phyloP scores from a whole-genome alignment of 53 echinoderm and acorn worm species.

The Holothuria leucospilota region DNA sequence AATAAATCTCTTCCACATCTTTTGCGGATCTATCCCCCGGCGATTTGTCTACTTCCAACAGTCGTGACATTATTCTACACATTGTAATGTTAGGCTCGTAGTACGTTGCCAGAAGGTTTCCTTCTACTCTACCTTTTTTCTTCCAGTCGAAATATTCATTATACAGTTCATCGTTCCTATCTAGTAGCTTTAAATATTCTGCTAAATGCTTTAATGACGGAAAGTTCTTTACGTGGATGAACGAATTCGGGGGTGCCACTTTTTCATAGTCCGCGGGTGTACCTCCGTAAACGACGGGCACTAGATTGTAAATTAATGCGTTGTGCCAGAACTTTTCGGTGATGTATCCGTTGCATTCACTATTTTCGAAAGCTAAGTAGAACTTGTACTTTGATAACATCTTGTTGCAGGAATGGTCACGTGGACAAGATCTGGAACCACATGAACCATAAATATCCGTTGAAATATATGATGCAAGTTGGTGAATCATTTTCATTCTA shows the following conservation, averaged over 20 bases:
- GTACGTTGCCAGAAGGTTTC: slow-evolving; percentile 12
- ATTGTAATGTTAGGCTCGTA: slow-evolving; percentile 35
- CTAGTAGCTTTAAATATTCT: slow-evolving; percentile 1
- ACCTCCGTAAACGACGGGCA: slow-evolving; percentile 40
- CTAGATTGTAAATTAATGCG: slow-evolving; percentile 3
- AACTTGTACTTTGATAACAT: slow-evolving; percentile 43
- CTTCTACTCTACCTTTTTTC: slow-evolving; percentile 4
- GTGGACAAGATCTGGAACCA: neutral
- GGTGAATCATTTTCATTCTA: slow-evolving; percentile 20
- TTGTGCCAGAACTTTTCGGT: slow-evolving; percentile 54
- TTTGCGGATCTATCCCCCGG: no score
- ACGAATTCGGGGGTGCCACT: slow-evolving; percentile 39
- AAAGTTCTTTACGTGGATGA: slow-evolving; percentile 31
- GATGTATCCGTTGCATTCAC: slow-evolving; percentile 34
- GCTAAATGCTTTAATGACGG: slow-evolving; percentile 10
- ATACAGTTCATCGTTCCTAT: slow-evolving; percentile 27
- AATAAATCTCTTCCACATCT: no score
- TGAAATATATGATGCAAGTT: slow-evolving; percentile 4
- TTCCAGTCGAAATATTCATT: slow-evolving; percentile 50
- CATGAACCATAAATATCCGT: slow-evolving; percentile 30
- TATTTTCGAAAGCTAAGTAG: slow-evolving; percentile 45
- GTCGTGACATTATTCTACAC: slow-evolving; percentile 4
- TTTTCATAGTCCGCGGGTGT: slow-evolving; percentile 16
- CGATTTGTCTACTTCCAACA: neutral
- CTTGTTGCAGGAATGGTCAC: neutral